Evolutionary conservation across 2,797 vertebrate species (phyloP), one percentile per base, ranked within the genome.

Genomic region (Borostomias antarcticus): DNA sequence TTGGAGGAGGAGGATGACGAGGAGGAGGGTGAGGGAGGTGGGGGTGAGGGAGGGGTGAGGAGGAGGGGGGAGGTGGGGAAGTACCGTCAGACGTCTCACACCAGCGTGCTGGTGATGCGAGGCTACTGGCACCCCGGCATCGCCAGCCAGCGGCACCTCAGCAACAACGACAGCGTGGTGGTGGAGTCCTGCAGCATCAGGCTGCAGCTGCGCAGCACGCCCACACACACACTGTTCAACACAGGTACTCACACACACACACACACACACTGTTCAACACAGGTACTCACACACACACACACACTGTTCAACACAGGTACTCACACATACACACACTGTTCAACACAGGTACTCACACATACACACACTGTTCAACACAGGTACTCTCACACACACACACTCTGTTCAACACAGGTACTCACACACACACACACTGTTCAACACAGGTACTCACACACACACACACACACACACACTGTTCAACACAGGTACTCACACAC

Each of bases 41-140:
- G 92, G 0, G 94, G 93, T 0, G 95, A 95, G 0, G 87, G 89
- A 4, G 68, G 88, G 0, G 93, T 90, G 1, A 72, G 80, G 32
- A 93, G 85, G 57, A 92, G 88, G 61, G 92, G 84, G 62, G 80
- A 94, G 0, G 94, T 94, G 68, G 93, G 97, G 73, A 96, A 95
- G 58, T 88, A 95, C 5, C 92, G 89, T 8, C 95, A 97, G 52
- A 96, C 96, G 0, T 99, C 96, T 0, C 97, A 97, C 86, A 98
- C 97, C 63, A 98, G 97, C 82, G 98, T 97, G 86, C 84, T 99
- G 73, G 91, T 99, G 76, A 96, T 99, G 95, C 87, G 91, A 21
- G 97, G 97, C 43, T 96, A 88, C 85, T 96, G 91, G 6, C 84
- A 84, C 6, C 96, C 96, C 0, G 95, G 96, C 33, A 94, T 97